Percentiles rank a stretch among this genome's conserved stretches.
phyloP scores from a whole-genome alignment of 2,888 invertebrate genomes.

The Lepidonotus clava region DNA sequence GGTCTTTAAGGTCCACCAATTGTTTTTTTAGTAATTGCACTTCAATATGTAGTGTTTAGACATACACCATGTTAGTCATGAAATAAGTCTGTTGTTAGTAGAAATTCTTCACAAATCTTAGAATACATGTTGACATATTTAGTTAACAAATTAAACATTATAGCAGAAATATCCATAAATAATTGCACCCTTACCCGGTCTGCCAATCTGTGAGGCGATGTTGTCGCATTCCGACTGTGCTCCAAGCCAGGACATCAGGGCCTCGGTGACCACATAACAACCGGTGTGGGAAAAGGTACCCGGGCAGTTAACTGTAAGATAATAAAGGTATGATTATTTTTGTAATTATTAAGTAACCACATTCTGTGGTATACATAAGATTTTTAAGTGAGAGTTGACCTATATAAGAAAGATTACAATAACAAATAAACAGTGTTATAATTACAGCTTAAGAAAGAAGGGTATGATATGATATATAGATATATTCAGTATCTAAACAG shows the following conservation, averaged over 20 bases:
- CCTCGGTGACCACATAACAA: slow-evolving; percentile 12
- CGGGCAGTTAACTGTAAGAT: slow-evolving; percentile 2
- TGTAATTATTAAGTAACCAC: neutral
- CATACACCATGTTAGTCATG: neutral
- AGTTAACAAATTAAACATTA: no score
- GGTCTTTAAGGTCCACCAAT: neutral
- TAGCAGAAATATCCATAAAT: no score
- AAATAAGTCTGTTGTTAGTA: neutral
- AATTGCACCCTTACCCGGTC: no score
- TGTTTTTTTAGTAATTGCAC: neutral
- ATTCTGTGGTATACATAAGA: neutral
- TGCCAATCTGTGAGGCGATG: neutral
- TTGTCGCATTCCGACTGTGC: neutral
- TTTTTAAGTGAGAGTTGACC: neutral
- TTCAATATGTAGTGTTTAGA: neutral
- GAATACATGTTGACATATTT: neutral
- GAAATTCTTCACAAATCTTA: neutral
- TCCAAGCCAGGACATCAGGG: neutral
- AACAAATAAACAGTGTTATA: neutral
- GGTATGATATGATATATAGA: neutral
- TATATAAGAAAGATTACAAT: neutral
- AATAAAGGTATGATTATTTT: neutral
- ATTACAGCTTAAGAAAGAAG: neutral
- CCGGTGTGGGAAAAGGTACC: neutral
- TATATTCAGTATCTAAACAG: neutral